These are phyloP conservation scores for Onychomys leucogaster DNA, from an alignment of 2,797 vertebrate genomes.

Conservation along the genomic window DNA sequence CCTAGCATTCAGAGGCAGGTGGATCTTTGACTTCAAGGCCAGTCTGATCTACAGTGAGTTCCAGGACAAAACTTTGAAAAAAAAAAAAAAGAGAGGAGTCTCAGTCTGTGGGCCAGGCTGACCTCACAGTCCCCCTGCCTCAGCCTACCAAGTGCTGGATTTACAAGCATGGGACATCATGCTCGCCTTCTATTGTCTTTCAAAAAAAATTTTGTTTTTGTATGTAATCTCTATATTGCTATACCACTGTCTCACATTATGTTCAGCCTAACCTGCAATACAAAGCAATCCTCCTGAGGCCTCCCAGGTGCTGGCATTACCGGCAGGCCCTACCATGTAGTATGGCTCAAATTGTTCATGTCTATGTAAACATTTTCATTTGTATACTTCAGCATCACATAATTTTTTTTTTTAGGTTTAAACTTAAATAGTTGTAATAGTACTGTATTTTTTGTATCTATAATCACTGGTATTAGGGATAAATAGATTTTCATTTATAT, in stretches of 20 bases:
- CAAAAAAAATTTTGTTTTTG: not conserved
- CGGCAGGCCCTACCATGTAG: not conserved
- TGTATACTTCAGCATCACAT: not conserved
- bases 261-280: not conserved
- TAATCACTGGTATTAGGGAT: not conserved
- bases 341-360: not conserved
- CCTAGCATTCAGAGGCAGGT: not conserved
- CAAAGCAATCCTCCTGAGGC: not conserved
- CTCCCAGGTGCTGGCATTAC: not conserved
- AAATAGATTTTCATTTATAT: not conserved
- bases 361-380: not conserved
- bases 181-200: not conserved
- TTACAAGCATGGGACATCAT: not conserved
- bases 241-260: not conserved
- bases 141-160: not conserved
- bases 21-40: not conserved
- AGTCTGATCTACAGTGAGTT: not conserved
- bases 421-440: not conserved
- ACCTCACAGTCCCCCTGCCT: not conserved
- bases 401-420: conserved; percentile 44
- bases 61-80: not conserved
- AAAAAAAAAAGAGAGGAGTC: too few species aligned
- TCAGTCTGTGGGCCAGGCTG: not conserved
- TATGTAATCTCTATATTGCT: not conserved
- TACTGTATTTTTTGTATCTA: not conserved